These are phyloP conservation scores for Charaxes varanes DNA, from an alignment of 1,140 invertebrate genomes.

Conservation along the genomic window DNA sequence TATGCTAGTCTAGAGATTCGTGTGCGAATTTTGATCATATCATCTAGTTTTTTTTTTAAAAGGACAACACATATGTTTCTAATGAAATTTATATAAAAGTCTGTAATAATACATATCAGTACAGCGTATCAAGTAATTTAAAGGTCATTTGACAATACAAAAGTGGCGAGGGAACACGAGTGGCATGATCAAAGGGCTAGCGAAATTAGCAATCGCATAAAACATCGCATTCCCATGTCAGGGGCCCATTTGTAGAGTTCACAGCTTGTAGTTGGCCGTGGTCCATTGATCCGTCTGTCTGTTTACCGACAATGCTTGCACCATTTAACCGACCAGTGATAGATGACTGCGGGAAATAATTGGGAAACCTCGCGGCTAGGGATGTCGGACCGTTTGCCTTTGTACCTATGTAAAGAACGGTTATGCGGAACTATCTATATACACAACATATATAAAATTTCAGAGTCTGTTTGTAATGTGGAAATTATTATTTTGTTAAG, in stretches of 20 bases:
- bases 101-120: no score
- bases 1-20: no score
- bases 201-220: conserved; percentile 26
- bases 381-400: neutral
- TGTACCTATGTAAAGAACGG: no score
- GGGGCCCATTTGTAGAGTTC: conserved; percentile 49
- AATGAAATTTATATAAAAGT: no score
- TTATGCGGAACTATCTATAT: no score
- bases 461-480: no score
- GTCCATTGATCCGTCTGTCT: conserved; percentile 53
- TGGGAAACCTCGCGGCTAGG: conserved; percentile 15
- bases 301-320: conserved; percentile 36
- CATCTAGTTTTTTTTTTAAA: no score
- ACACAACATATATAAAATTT: no score
- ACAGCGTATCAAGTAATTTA: neutral
- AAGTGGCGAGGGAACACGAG: conserved; percentile 12
- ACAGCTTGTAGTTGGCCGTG: conserved; percentile 46
- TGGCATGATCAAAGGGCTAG: conserved; percentile 19
- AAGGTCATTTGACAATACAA: conserved; percentile 13
- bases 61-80: no score
- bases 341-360: conserved; percentile 40
- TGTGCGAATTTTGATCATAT: no score
- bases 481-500: no score
- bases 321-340: conserved; percentile 35
- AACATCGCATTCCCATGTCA: conserved; percentile 29